Evolutionary conservation across 2,888 invertebrate species (phyloP), one percentile per base, ranked within the genome.

Genomic region (Rugalucina vietnamica): DNA sequence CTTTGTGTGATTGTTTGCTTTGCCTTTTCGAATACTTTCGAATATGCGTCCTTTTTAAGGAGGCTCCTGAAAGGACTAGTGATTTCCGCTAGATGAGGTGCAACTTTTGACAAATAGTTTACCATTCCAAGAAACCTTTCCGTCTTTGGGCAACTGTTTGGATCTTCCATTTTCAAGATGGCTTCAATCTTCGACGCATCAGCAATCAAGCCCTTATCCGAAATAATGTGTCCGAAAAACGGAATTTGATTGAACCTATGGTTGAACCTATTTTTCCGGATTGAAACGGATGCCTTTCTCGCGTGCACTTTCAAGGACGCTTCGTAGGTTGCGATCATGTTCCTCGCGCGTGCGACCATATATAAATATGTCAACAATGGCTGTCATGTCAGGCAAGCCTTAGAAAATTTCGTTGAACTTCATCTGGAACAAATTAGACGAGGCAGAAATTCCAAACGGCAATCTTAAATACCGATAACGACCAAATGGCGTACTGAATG

Each of bases 191-290:
- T 89, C 2, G 43, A 32, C 21, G 65, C 69, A 39, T 88, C 84
- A 18, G 88, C 69, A 32, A 80, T 74, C 1, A 83, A 32, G 8
- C 88, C 88, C 2, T 72, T 39, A 0, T 70, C 54, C 10, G 79
- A 78, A 12, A 89, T 76, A 1, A 84, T 18, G 43, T 89, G 84
- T 43, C 88, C 85, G 60, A 87, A 88, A 39, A 84, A 88, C 36
- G 54, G 65, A 14, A 89, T 82, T 24, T 77, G 36, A 14, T 65
- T 73, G 0, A 77, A 14, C 82, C 84, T 10, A 88, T 82, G 18
- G 71, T n/a, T n/a, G n/a, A n/a, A n/a, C 36, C 8, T 77, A 69
- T 72, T 88, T 87, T 2, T 85, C 69, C 5, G 50, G 24, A 65
- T 88, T 85, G 21, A 88, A 71, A 21, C 75, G 78, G 0, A 86